Percentiles rank a stretch among this genome's conserved stretches.
These are phyloP conservation scores for Helicoverpa zea DNA, from an alignment of 1,140 invertebrate genomes.

Conservation along the genomic window DNA sequence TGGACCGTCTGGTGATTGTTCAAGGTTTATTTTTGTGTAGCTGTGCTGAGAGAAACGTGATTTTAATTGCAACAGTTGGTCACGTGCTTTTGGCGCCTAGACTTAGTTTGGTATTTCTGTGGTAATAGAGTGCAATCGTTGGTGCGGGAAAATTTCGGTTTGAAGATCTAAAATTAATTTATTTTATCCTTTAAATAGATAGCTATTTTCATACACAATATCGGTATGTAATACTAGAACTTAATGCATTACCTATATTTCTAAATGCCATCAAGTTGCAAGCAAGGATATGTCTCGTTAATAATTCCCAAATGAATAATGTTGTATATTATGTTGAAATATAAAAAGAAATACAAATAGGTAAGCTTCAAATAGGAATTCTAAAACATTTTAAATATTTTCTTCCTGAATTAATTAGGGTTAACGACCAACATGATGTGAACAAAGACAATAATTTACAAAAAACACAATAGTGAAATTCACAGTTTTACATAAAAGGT, in stretches of 20 bases:
- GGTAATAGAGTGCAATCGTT: conserved; percentile 19
- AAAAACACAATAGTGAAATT: too few relatives aligned
- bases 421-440: background rate
- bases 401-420: background rate
- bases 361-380: too few relatives aligned
- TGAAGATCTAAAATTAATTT: background rate
- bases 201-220: background rate
- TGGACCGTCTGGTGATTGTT: background rate
- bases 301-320: too few relatives aligned
- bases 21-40: conserved; percentile 12
- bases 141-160: conserved; percentile 19
- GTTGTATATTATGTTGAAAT: too few relatives aligned
- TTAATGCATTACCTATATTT: background rate
- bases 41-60: background rate
- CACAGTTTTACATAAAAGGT: too few relatives aligned
- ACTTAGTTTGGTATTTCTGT: conserved; percentile 1
- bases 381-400: too few relatives aligned
- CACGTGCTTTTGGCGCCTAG: conserved; percentile 27
- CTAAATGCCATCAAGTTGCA: background rate
- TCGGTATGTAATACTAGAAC: too few relatives aligned
- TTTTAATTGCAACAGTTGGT: conserved; percentile 20
- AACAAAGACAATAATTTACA: background rate
- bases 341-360: too few relatives aligned
- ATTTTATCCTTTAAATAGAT: background rate
- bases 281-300: too few relatives aligned